A percentile compares a stretch with the other conserved stretches of the same genome.
Evolutionary conservation across 1,140 invertebrate genomes (phyloP).

Genomic region (Lordiphosa stackelbergi): DNA sequence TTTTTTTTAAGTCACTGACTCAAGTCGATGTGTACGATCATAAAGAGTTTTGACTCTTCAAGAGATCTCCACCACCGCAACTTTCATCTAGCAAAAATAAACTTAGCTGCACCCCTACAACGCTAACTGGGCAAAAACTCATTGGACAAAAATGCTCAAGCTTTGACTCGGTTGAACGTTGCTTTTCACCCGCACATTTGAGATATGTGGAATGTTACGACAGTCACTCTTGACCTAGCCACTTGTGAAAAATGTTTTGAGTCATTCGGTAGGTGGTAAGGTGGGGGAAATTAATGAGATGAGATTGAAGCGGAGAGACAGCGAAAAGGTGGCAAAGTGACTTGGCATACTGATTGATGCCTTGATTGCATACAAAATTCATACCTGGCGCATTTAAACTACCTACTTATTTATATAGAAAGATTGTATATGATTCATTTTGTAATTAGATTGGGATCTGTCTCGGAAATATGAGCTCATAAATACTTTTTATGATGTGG

Average conservation of each 20-base stretch:
- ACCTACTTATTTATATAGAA: conserved; percentile 3
- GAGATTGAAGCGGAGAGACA: conserved; percentile 17
- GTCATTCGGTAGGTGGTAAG: conserved; percentile 20
- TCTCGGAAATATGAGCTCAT: conserved; percentile 65
- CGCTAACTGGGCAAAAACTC: too few relatives aligned
- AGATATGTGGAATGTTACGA: conserved; percentile 24
- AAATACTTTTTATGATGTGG: conserved; percentile 58
- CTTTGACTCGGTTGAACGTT: conserved; percentile 8
- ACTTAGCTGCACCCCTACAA: too few relatives aligned
- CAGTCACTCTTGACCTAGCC: conserved; percentile 64
- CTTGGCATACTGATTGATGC: conserved; percentile 50
- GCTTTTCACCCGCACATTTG: conserved; percentile 28
- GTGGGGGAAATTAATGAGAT: conserved; percentile 10
- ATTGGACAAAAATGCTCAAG: conserved; percentile 2
- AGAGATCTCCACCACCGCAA: too few relatives aligned
- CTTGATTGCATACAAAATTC: conserved; percentile 45
- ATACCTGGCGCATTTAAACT: conserved; percentile 3
- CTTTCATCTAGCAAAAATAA: too few relatives aligned
- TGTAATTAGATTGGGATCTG: conserved; percentile 64
- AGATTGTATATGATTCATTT: conserved; percentile 40
- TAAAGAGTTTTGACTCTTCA: too few relatives aligned
- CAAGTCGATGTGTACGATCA: too few relatives aligned
- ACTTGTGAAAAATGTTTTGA: conserved; percentile 54
- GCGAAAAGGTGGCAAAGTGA: conserved; percentile 29
- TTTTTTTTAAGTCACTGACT: too few relatives aligned